Conservation (phyloP, 1,140 invertebrate genomes). For the Drosophila sucinea region DNA sequence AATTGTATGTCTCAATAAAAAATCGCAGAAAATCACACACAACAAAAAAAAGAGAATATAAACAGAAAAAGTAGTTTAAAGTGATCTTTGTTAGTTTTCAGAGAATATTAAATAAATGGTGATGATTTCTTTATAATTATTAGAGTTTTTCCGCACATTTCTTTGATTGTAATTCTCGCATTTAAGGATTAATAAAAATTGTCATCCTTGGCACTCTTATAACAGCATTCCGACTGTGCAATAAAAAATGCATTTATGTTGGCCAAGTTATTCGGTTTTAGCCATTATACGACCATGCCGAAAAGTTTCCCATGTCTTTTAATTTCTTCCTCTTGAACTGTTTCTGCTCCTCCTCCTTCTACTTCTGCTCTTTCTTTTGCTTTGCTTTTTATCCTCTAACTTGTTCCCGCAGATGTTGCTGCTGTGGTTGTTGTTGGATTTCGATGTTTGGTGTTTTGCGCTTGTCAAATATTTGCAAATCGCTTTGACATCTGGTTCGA, state of each 20-base stretch:
- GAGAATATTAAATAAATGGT: too few species aligned
- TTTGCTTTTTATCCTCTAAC: constrained; percentile 6
- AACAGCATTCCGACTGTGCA: constrained; percentile 7
- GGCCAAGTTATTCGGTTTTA: constrained; percentile 11
- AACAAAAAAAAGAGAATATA: background rate
- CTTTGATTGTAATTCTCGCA: background rate
- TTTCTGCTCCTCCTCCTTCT: background rate
- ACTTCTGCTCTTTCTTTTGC: background rate
- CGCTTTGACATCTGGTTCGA: constrained; percentile 81
- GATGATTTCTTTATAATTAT: background rate
- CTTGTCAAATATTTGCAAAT: constrained; percentile 82
- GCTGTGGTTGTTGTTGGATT: constrained; percentile 29
- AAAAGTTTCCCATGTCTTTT: constrained; percentile 22
- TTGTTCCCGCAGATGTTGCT: background rate
- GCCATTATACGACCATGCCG: constrained; percentile 12
- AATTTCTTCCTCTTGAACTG: constrained; percentile 14
- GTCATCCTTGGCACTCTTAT: constrained; percentile 2
- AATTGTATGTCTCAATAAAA: constrained; percentile 2
- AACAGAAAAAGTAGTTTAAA: background rate
- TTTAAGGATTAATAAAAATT: constrained; percentile 5
- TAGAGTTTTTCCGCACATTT: background rate
- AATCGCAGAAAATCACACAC: background rate
- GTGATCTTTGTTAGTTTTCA: too few species aligned
- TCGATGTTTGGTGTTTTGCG: constrained; percentile 64
- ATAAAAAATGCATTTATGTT: constrained; percentile 13